Evolutionary conservation across 1,140 invertebrate genomes (phyloP).

Genomic region (Wiebesia pumilae): DNA sequence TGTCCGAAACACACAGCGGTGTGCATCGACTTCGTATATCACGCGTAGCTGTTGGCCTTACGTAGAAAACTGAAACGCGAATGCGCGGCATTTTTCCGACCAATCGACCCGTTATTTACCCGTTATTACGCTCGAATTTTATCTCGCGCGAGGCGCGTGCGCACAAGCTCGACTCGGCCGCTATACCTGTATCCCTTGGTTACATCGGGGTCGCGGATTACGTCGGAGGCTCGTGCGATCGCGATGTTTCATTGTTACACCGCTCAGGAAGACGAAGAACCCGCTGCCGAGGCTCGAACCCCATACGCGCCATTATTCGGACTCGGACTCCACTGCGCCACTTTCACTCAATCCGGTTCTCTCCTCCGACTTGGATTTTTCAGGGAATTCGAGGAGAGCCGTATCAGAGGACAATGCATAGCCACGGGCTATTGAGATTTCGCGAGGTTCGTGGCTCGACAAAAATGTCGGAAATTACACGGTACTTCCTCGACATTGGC

Average conservation of each 20-base stretch:
- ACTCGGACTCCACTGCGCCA: neutral
- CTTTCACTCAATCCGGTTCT: neutral
- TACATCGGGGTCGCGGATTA: too few relatives aligned
- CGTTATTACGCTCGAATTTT: neutral
- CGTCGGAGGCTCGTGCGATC: conserved; percentile 21
- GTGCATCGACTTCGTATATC: neutral
- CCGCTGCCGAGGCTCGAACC: too few relatives aligned
- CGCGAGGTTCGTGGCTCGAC: conserved; percentile 9
- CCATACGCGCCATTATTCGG: too few relatives aligned
- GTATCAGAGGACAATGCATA: conserved; percentile 27
- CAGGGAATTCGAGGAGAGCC: neutral
- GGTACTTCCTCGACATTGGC: conserved; percentile 17
- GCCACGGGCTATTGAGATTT: conserved; percentile 30
- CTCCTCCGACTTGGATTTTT: neutral
- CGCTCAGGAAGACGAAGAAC: neutral
- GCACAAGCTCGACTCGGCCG: neutral
- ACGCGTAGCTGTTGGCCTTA: neutral
- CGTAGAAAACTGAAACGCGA: neutral
- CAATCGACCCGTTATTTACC: conserved; percentile 30
- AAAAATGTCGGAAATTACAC: conserved; percentile 27
- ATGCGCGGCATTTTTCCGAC: neutral
- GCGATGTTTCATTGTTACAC: neutral
- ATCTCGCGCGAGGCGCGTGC: neutral
- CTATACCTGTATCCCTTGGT: too few relatives aligned
- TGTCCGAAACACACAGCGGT: neutral